Evolutionary conservation across 1,140 invertebrate species (phyloP).

Genomic region (Dreissena rostriformis): DNA sequence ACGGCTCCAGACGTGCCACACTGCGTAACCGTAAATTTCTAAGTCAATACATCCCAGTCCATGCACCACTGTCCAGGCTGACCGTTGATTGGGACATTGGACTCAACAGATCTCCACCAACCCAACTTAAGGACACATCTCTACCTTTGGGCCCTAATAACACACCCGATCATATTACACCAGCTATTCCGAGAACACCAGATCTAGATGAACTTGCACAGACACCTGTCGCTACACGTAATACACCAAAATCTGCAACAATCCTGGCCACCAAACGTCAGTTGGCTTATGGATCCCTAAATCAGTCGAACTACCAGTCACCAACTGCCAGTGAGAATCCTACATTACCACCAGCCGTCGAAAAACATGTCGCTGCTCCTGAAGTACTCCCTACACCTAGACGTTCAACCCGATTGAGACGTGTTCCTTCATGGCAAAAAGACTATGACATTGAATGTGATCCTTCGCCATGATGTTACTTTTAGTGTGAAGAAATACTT

Average conservation of each 20-base stretch:
- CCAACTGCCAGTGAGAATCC: background rate
- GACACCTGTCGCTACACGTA: background rate
- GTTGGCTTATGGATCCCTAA: background rate
- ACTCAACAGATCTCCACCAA: background rate
- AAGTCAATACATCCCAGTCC: background rate
- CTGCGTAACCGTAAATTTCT: constrained; percentile 57
- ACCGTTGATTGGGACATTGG: background rate
- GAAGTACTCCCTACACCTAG: background rate
- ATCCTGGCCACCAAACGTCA: background rate
- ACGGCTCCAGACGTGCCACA: constrained; percentile 59
- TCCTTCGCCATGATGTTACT: background rate
- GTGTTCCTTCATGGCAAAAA: background rate
- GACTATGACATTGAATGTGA: background rate
- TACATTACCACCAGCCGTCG: too few species aligned
- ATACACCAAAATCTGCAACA: background rate
- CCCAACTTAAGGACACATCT: background rate
- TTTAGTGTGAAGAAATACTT: too few species aligned
- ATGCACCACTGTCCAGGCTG: background rate
- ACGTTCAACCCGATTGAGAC: background rate
- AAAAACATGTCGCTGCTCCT: too few species aligned
- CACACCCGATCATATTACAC: background rate
- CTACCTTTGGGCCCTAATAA: background rate
- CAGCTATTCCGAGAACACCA: background rate
- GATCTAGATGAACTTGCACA: background rate
- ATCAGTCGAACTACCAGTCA: background rate